Conservation (phyloP, 2,797 vertebrate species). For the Anniella stebbinsi region DNA sequence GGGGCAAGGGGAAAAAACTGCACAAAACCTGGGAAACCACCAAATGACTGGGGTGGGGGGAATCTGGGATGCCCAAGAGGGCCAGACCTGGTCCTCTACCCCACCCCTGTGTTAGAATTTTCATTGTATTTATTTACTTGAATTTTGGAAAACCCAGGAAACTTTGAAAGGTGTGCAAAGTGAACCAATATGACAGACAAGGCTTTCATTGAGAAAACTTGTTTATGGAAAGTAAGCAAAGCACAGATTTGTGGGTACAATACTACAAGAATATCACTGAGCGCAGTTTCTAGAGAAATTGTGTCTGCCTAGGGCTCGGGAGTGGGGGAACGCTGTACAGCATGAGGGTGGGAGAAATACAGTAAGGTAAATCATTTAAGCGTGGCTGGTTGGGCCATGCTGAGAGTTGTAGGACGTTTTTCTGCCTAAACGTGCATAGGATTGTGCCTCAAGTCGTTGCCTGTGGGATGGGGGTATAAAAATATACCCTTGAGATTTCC, state of each 20-base stretch:
- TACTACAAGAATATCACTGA: neutral
- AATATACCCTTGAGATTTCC: neutral
- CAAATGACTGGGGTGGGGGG: no score
- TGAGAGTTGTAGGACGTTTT: no score
- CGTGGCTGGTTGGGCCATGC: no score
- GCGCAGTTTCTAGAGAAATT: neutral
- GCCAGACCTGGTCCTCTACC: neutral
- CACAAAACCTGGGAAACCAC: no score
- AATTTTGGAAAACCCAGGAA: neutral
- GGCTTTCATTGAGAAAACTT: neutral
- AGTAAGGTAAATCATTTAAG: neutral
- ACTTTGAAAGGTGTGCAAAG: neutral
- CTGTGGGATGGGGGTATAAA: neutral
- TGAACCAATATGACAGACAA: neutral
- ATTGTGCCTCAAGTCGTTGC: neutral
- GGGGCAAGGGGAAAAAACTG: no score
- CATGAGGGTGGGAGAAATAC: neutral
- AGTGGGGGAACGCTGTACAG: neutral
- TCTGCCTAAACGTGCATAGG: no score
- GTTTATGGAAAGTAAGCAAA: neutral
- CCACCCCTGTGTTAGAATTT: neutral
- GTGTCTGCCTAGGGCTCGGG: neutral
- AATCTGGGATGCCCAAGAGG: no score
- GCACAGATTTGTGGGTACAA: no score
- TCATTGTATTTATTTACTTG: conserved; percentile 4